A percentile compares a stretch with the other conserved stretches of the same genome.
phyloP scores from a whole-genome alignment of 1,140 invertebrate genomes.

The Camponotus vicinus region DNA sequence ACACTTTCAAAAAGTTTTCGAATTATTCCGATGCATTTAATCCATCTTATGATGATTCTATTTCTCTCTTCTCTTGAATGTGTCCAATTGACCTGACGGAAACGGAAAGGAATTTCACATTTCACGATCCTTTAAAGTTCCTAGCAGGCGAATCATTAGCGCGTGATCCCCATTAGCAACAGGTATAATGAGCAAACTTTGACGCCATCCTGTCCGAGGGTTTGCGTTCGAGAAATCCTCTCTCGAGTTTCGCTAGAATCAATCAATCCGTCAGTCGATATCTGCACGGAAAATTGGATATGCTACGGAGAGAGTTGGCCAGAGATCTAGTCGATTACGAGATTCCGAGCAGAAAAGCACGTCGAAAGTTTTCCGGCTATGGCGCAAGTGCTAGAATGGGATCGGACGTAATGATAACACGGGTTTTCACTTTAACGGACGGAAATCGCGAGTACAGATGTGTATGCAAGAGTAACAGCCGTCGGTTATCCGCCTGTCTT shows the following conservation, averaged over 20 bases:
- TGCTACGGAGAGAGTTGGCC: background rate
- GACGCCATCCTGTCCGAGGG: background rate
- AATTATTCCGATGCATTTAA: constrained; percentile 45
- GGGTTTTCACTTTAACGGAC: constrained; percentile 61
- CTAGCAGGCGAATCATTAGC: constrained; percentile 55
- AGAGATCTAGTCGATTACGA: constrained; percentile 27
- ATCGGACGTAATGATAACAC: constrained; percentile 62
- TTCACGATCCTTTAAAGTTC: constrained; percentile 56
- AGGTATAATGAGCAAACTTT: constrained; percentile 67
- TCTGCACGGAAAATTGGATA: constrained; percentile 56
- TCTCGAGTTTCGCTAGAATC: constrained; percentile 31
- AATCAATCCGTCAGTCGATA: constrained; percentile 58
- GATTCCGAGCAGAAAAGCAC: constrained; percentile 36
- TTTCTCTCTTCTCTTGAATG: constrained; percentile 4
- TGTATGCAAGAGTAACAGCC: constrained; percentile 57
- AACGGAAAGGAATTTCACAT: constrained; percentile 46
- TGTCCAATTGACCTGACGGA: background rate
- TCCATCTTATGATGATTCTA: background rate
- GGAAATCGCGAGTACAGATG: constrained; percentile 34
- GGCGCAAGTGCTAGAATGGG: background rate
- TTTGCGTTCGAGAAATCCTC: constrained; percentile 51
- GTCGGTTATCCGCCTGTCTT: constrained; percentile 48
- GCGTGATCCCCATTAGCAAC: constrained; percentile 64
- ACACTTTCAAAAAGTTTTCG: constrained; percentile 24
- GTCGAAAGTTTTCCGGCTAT: constrained; percentile 34